These are phyloP conservation scores for Numenius arquata DNA, from an alignment of 2,113 vertebrate genomes.

Conservation along the genomic window DNA sequence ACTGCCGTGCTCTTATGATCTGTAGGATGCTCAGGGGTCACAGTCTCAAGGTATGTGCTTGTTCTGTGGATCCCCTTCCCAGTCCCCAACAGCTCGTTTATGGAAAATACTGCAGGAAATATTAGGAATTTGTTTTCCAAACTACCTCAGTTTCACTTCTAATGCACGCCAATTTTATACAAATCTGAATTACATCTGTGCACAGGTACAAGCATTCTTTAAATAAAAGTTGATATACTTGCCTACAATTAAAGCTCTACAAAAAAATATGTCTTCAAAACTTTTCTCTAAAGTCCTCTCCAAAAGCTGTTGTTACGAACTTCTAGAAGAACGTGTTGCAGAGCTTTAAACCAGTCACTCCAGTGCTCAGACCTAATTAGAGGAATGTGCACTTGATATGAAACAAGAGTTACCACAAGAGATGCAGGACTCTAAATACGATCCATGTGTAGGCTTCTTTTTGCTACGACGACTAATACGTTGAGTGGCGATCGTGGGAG, in stretches of 20 bases:
- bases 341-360: not conserved
- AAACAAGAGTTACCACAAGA: not conserved
- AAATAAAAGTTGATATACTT: not conserved
- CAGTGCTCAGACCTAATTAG: not conserved
- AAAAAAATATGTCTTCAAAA: not conserved
- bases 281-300: not conserved
- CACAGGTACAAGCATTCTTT: not conserved
- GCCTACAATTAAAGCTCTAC: not conserved
- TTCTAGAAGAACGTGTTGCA: not conserved
- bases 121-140: not conserved
- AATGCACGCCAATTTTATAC: not conserved
- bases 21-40: not conserved
- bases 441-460: not conserved
- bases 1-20: not conserved
- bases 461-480: rapidly evolving
- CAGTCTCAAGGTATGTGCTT: not conserved
- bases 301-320: not conserved
- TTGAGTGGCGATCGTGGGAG: not conserved
- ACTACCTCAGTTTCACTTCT: not conserved
- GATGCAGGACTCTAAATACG: not conserved
- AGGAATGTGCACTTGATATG: not conserved
- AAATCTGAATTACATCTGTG: not conserved
- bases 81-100: not conserved
- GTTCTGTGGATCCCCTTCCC: not conserved
- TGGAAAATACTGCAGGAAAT: not conserved